phyloP scores from a whole-genome alignment of 2,888 invertebrate species.

The Drosophila emarginata region DNA sequence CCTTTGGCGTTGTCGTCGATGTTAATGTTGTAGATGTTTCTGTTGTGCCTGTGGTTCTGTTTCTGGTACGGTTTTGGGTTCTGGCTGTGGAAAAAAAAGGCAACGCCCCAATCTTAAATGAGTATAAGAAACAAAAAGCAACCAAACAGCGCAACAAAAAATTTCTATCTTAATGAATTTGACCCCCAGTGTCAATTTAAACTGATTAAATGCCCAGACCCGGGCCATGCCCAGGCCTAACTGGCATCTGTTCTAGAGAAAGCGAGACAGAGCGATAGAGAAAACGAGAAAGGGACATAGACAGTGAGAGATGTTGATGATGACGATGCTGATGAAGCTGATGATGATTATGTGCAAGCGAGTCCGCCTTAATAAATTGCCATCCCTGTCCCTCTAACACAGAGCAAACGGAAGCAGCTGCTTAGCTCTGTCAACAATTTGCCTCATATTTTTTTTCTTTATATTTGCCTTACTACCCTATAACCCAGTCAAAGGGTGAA shows the following conservation, averaged over 20 bases:
- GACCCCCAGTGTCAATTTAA: slow-evolving; percentile 82
- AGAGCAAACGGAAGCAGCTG: slow-evolving; percentile 18
- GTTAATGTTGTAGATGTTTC: slow-evolving; percentile 1
- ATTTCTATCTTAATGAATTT: slow-evolving; percentile 79
- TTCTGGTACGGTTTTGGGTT: not conserved
- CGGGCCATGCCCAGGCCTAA: slow-evolving; percentile 22
- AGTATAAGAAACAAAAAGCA: slow-evolving; percentile 14
- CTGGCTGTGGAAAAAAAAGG: slow-evolving; percentile 9
- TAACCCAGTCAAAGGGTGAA: not conserved
- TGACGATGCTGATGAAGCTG: not conserved
- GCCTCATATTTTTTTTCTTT: not conserved
- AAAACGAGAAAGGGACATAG: not conserved
- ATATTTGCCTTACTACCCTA: slow-evolving; percentile 1
- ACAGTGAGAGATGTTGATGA: not conserved
- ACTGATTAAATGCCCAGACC: slow-evolving; percentile 79
- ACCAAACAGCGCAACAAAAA: slow-evolving; percentile 32
- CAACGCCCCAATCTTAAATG: slow-evolving; percentile 32
- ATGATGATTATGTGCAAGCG: not conserved
- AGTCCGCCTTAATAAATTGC: not conserved
- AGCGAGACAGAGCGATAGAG: not conserved
- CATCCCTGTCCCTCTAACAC: slow-evolving; percentile 1
- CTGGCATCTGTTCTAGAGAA: slow-evolving; percentile 17
- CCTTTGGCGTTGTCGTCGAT: slow-evolving; percentile 13
- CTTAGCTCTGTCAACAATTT: slow-evolving; percentile 10
- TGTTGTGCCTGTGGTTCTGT: slow-evolving; percentile 1